Conservation (phyloP, 1,140 invertebrate species). For the Drosophila ironensis region DNA sequence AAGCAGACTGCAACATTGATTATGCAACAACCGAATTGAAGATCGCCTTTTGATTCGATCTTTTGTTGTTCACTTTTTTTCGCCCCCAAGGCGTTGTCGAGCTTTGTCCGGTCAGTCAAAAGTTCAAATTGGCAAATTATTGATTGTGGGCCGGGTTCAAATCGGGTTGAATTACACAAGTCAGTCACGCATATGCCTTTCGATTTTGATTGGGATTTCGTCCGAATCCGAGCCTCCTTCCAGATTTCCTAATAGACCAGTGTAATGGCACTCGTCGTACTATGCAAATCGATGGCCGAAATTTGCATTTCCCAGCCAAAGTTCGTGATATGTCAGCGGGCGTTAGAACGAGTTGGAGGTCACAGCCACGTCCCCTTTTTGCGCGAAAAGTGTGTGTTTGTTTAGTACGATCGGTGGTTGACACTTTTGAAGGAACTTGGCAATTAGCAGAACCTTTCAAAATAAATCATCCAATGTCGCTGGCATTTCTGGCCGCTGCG, state of each 20-base stretch:
- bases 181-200: conserved; percentile 59
- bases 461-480: conserved; percentile 15
- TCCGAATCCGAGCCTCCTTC: conserved; percentile 49
- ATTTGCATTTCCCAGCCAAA: conserved; percentile 64
- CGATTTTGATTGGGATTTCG: conserved; percentile 59
- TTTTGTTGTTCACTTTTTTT: not conserved
- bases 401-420: conserved; percentile 9
- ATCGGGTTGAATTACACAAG: conserved; percentile 23
- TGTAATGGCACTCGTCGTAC: conserved; percentile 41
- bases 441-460: conserved; percentile 41
- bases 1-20: not conserved
- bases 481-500: conserved; percentile 12
- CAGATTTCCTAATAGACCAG: conserved; percentile 60
- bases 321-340: conserved; percentile 73
- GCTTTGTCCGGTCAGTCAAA: conserved; percentile 34
- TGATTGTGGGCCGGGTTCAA: conserved; percentile 23
- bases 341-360: conserved; percentile 64
- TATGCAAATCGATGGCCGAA: conserved; percentile 57
- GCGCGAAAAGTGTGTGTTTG: not conserved
- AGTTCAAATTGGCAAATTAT: conserved; percentile 37
- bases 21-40: conserved; percentile 8
- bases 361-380: not conserved
- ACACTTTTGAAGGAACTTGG: conserved; percentile 31
- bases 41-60: conserved; percentile 3
- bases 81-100: conserved; percentile 13